phyloP scores from a whole-genome alignment of 2,113 vertebrate species.

The Lophius piscatorius region DNA sequence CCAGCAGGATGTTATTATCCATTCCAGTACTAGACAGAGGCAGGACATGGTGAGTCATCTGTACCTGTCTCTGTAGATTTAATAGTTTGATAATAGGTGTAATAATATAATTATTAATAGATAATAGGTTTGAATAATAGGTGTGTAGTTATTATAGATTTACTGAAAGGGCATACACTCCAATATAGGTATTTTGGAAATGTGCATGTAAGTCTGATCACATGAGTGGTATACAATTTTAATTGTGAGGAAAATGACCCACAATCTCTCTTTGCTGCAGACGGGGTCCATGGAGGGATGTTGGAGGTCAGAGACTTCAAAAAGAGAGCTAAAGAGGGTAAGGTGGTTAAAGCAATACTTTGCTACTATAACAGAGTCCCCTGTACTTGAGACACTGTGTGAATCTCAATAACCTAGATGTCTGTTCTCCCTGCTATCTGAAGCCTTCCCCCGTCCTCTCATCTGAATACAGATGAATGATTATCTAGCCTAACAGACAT shows the following conservation, averaged over 20 bases:
- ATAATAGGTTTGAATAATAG: too few species aligned
- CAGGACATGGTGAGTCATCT: slow-evolving; percentile 62
- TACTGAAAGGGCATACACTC: slow-evolving; percentile 40
- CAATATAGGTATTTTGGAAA: slow-evolving; percentile 51
- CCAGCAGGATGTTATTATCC: slow-evolving; percentile 39
- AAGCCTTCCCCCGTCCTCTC: slow-evolving; percentile 31
- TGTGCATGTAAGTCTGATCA: slow-evolving; percentile 13
- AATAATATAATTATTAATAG: too few species aligned
- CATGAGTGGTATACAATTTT: slow-evolving; percentile 37
- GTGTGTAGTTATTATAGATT: slow-evolving; percentile 62
- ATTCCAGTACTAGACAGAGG: slow-evolving; percentile 27
- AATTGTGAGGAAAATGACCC: slow-evolving; percentile 30
- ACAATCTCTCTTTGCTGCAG: slow-evolving; percentile 73
- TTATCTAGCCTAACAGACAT: slow-evolving; percentile 26
- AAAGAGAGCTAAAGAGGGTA: slow-evolving; percentile 93
- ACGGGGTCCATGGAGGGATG: slow-evolving; percentile 85
- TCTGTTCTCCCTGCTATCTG: slow-evolving; percentile 15
- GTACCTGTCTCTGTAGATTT: slow-evolving; percentile 53
- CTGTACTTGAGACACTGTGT: slow-evolving; percentile 30
- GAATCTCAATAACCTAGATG: slow-evolving; percentile 37
- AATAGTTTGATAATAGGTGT: too few species aligned
- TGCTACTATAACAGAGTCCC: slow-evolving; percentile 23
- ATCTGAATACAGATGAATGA: slow-evolving; percentile 42
- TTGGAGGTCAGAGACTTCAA: slow-evolving; percentile 90
- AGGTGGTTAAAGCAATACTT: slow-evolving; percentile 43